A percentile compares a stretch with the other conserved stretches of the same genome.
These are phyloP conservation scores for Pseudomyrmex dendroicus DNA, from an alignment of 1,140 invertebrate species.

Conservation along the genomic window DNA sequence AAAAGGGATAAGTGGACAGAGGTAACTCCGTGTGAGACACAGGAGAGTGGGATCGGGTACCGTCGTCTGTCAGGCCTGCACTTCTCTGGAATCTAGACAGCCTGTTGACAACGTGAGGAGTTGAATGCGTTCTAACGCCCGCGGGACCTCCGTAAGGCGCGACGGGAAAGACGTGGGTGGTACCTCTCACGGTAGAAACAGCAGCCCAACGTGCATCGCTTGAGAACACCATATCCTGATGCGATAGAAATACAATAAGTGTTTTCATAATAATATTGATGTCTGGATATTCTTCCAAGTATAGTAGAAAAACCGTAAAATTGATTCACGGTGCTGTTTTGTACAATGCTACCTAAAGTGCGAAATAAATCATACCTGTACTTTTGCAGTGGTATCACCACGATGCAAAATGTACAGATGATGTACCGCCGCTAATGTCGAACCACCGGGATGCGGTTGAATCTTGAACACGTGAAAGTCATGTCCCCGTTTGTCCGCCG, in stretches of 20 bases:
- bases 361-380: slow-evolving; percentile 84
- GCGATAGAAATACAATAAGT: slow-evolving; percentile 55
- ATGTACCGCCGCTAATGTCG: slow-evolving; percentile 95
- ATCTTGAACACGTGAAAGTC: slow-evolving; percentile 98
- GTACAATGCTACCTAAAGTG: neutral
- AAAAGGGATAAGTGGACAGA: slow-evolving; percentile 90
- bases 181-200: slow-evolving; percentile 97
- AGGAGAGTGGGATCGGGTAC: slow-evolving; percentile 91
- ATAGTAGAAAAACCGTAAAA: too few species aligned
- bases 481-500: slow-evolving; percentile 96
- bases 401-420: slow-evolving; percentile 98
- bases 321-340: neutral
- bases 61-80: slow-evolving; percentile 93
- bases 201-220: slow-evolving; percentile 98
- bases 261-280: neutral
- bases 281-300: too few species aligned
- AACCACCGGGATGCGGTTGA: slow-evolving; percentile 95
- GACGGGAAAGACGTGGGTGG: slow-evolving; percentile 98
- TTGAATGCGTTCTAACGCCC: slow-evolving; percentile 96
- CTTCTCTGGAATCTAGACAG: slow-evolving; percentile 97
- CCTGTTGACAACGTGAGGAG: slow-evolving; percentile 96
- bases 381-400: slow-evolving; percentile 93
- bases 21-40: slow-evolving; percentile 86
- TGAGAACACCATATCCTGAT: slow-evolving; percentile 94
- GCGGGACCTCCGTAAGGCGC: slow-evolving; percentile 98